These are phyloP conservation scores for Nothura maculosa DNA, from an alignment of 2,797 vertebrate species.

Conservation along the genomic window DNA sequence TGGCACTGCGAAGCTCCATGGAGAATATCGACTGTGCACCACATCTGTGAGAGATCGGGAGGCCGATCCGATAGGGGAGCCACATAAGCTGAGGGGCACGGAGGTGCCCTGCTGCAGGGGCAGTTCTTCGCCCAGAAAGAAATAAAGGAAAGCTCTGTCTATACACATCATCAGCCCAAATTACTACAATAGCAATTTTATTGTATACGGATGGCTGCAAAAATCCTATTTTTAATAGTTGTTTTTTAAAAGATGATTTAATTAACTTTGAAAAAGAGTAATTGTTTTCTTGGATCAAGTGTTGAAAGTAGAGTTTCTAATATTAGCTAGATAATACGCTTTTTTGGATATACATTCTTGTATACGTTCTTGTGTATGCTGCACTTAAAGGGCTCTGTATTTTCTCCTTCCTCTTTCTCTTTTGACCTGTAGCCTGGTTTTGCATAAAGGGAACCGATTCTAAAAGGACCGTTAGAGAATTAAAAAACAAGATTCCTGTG, in stretches of 20 bases:
- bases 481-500: background rate
- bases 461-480: slow-evolving; percentile 55
- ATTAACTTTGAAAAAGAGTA: background rate
- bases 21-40: background rate
- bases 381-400: background rate
- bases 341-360: background rate
- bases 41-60: background rate
- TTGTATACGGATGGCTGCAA: fast-evolving
- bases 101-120: background rate
- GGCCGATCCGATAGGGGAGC: background rate
- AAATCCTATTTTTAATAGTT: background rate
- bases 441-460: slow-evolving; percentile 71
- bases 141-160: background rate
- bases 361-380: background rate
- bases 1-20: background rate
- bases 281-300: background rate
- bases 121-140: background rate
- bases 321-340: background rate
- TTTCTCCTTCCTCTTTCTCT: slow-evolving; percentile 45
- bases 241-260: background rate
- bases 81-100: background rate
- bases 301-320: background rate
- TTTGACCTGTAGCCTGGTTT: slow-evolving; percentile 46
- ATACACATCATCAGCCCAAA: background rate
- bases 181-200: background rate